These are phyloP conservation scores for Pipistrellus pipistrellus DNA, from an alignment of 2,797 vertebrate species.

Conservation along the genomic window DNA sequence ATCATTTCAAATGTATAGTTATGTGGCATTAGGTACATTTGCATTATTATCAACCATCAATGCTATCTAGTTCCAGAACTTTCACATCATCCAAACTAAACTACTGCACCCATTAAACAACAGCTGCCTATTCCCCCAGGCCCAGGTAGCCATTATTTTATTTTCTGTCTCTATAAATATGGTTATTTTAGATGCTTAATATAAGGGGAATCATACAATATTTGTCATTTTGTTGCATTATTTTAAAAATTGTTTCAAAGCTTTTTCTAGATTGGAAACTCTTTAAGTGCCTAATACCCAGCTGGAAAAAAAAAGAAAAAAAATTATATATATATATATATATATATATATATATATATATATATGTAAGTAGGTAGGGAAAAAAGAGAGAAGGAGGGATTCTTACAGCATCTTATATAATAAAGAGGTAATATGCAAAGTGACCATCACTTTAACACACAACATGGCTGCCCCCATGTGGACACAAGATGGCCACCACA, in stretches of 20 bases:
- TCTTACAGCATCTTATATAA: not conserved
- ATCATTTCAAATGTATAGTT: not conserved
- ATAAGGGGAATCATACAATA: not conserved
- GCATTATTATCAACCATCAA: not conserved
- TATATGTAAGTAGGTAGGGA: not conserved
- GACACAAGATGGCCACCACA: no score
- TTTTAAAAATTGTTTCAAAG: slow-evolving; percentile 46
- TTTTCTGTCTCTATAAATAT: slow-evolving; percentile 9
- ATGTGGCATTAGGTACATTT: not conserved
- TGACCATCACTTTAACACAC: no score
- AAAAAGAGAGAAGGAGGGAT: not conserved
- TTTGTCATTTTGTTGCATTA: slow-evolving; percentile 16
- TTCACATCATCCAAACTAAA: not conserved
- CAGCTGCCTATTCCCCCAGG: not conserved
- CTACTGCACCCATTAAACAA: not conserved
- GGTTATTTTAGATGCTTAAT: not conserved
- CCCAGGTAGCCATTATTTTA: not conserved
- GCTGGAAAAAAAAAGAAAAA: not conserved
- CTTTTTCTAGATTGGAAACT: slow-evolving; percentile 30
- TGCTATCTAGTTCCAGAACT: not conserved
- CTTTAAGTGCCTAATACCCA: not conserved
- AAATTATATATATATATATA: no score
- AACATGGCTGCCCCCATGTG: no score
- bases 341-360: not conserved
- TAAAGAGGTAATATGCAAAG: no score